phyloP scores from a whole-genome alignment of 2,888 invertebrate species.

The Trissonchulus latispiculum region DNA sequence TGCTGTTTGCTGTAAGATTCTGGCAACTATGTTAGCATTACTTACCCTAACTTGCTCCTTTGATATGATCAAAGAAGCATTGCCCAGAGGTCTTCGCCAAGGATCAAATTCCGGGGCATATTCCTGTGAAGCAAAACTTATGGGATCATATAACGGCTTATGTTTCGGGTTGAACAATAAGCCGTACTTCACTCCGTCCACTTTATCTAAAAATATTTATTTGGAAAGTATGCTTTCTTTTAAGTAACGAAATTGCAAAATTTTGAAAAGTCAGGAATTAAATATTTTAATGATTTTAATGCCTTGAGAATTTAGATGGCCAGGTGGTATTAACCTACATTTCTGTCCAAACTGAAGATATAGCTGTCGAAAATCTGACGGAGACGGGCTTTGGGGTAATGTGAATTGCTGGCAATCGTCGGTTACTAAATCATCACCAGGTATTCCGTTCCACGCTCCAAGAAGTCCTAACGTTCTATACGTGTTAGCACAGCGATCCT shows the following conservation, averaged over 20 bases:
- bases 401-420: slow-evolving; percentile 26
- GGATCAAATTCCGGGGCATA: slow-evolving; percentile 31
- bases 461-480: slow-evolving; percentile 28
- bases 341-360: slow-evolving; percentile 34
- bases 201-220: slow-evolving; percentile 23
- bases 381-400: slow-evolving; percentile 13
- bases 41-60: slow-evolving; percentile 29
- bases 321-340: slow-evolving; percentile 30
- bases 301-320: too few relatives aligned
- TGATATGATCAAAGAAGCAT: slow-evolving; percentile 28
- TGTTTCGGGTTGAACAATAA: slow-evolving; percentile 22
- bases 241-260: too few relatives aligned
- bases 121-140: slow-evolving; percentile 26
- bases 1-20: too few relatives aligned
- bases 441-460: slow-evolving; percentile 31
- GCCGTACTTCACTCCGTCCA: slow-evolving; percentile 17
- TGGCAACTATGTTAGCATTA: too few relatives aligned
- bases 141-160: slow-evolving; percentile 23
- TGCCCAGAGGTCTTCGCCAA: slow-evolving; percentile 25
- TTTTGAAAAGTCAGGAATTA: too few relatives aligned
- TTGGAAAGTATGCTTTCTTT: too few relatives aligned
- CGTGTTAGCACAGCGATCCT: too few relatives aligned
- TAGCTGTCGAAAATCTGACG: slow-evolving; percentile 28
- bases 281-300: too few relatives aligned
- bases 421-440: slow-evolving; percentile 30